Conservation (phyloP, 2,888 invertebrate genomes). For the Adela reaumurella region DNA sequence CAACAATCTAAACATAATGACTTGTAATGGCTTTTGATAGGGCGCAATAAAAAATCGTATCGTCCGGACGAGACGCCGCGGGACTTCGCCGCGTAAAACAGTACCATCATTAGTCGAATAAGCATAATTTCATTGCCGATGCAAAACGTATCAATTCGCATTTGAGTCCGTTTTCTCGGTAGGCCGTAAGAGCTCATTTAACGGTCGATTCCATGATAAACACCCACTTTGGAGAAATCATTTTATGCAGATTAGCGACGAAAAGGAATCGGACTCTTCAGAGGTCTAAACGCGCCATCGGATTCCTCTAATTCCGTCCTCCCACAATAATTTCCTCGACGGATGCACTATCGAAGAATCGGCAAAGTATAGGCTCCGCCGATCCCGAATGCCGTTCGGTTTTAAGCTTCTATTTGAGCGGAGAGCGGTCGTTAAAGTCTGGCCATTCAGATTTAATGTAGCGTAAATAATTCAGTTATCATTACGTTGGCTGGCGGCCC, state of each 20-base stretch:
- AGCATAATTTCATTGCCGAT: slow-evolving; percentile 14
- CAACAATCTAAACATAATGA: slow-evolving; percentile 39
- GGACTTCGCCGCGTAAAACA: slow-evolving; percentile 12
- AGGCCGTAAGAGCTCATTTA: not conserved
- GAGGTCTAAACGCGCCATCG: not conserved
- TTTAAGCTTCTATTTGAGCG: not conserved
- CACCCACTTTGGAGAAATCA: not conserved
- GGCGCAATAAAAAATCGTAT: slow-evolving; percentile 21
- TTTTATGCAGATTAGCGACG: not conserved
- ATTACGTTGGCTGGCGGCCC: slow-evolving; percentile 13
- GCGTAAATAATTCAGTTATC: slow-evolving; percentile 23
- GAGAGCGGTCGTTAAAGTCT: not conserved
- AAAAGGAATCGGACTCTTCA: not conserved
- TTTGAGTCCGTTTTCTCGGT: not conserved
- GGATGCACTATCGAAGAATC: not conserved
- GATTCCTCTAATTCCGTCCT: not conserved
- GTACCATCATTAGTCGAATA: slow-evolving; percentile 9
- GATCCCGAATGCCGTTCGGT: not conserved
- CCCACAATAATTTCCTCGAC: not conserved
- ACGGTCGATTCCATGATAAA: not conserved
- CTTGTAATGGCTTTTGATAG: slow-evolving; percentile 38
- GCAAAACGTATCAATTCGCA: slow-evolving; percentile 6
- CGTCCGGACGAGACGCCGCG: not conserved
- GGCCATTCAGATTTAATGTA: slow-evolving; percentile 23
- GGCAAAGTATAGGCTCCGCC: not conserved